These are phyloP conservation scores for Lanistes nyassanus DNA, from an alignment of 1,140 invertebrate genomes.

Conservation along the genomic window DNA sequence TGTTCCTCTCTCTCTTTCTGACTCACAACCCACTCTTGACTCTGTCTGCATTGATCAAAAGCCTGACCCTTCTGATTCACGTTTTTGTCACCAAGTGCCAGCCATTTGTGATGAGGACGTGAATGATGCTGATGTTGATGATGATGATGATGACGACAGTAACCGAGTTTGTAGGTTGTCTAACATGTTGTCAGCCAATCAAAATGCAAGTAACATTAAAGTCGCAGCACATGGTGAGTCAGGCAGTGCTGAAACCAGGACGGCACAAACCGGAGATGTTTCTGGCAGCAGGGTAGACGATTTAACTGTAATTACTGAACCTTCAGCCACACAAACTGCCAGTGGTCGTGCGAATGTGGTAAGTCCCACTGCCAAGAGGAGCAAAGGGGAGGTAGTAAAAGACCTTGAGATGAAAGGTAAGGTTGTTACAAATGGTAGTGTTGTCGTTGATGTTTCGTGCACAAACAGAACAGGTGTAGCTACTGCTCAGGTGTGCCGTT, in stretches of 20 bases:
- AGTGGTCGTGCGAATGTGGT: not conserved
- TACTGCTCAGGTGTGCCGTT: not conserved
- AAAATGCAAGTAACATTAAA: constrained; percentile 66
- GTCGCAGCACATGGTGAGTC: constrained; percentile 21
- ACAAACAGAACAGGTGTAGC: not conserved
- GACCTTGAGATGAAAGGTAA: constrained; percentile 1
- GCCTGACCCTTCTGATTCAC: constrained; percentile 14
- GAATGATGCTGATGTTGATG: constrained; percentile 36
- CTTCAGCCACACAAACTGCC: not conserved
- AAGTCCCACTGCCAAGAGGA: not conserved
- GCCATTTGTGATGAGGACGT: constrained; percentile 18
- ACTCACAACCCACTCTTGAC: constrained; percentile 14
- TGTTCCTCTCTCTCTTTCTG: constrained; percentile 26
- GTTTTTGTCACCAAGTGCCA: constrained; percentile 3
- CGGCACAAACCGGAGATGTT: not conserved
- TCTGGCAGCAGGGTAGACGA: not conserved
- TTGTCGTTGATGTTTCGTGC: not conserved
- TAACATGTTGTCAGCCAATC: constrained; percentile 57
- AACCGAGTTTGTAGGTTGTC: constrained; percentile 23
- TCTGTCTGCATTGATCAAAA: constrained; percentile 1
- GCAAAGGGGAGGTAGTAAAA: not conserved
- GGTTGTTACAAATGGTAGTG: constrained; percentile 6
- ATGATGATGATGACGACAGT: constrained; percentile 37
- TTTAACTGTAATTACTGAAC: not conserved
- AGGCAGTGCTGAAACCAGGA: constrained; percentile 8